phyloP scores from a whole-genome alignment of 2,797 vertebrate species.

The Notolabrus celidotus region DNA sequence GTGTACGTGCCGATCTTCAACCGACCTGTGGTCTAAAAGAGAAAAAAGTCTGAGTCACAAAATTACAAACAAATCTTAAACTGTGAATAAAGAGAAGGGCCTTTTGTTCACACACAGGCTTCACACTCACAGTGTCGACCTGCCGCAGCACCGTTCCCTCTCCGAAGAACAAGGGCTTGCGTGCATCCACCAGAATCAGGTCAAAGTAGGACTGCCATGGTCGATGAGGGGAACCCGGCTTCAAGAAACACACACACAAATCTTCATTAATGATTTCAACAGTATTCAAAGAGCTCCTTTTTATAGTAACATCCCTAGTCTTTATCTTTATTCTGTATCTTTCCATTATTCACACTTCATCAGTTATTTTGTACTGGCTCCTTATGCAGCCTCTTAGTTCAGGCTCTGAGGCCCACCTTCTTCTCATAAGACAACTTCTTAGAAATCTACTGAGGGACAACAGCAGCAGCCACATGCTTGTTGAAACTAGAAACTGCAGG shows the following conservation, averaged over 20 bases:
- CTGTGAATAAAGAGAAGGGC: background rate
- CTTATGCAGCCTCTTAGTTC: too few relatives aligned
- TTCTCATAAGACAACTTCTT: too few relatives aligned
- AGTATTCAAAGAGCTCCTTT: too few relatives aligned
- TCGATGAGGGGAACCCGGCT: conserved; percentile 88
- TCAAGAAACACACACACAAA: background rate
- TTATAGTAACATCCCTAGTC: background rate
- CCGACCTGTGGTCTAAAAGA: conserved; percentile 90
- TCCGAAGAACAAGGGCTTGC: conserved; percentile 94
- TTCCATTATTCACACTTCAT: background rate
- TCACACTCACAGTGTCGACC: conserved; percentile 91
- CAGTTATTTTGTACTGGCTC: too few relatives aligned
- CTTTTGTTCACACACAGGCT: background rate
- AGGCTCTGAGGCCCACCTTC: too few relatives aligned
- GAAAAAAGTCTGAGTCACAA: too few relatives aligned
- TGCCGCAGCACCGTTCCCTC: conserved; percentile 94
- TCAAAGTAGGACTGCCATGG: conserved; percentile 97
- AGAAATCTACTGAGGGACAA: too few relatives aligned
- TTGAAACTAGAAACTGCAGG: too few relatives aligned
- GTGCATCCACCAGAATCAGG: conserved; percentile 94
- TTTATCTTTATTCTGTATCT: background rate
- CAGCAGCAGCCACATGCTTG: too few relatives aligned
- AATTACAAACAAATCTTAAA: background rate
- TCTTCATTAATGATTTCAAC: background rate
- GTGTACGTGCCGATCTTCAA: conserved; percentile 97